Percentiles rank a stretch among this genome's conserved stretches.
Evolutionary conservation across 2,797 vertebrate species (phyloP).

Genomic region (Sparus aurata): DNA sequence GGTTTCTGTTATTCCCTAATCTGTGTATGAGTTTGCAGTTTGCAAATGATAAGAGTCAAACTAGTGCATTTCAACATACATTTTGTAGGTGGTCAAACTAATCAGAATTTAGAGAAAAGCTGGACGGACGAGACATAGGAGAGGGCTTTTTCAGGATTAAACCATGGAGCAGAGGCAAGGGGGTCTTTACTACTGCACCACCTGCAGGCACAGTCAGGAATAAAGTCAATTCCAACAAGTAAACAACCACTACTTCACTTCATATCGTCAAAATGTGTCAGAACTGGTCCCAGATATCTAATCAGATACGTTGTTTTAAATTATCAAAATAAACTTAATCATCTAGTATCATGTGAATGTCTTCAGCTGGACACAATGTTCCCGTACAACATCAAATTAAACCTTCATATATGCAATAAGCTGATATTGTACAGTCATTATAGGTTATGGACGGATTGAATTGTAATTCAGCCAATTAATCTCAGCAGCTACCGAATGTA

Average conservation of each 20-base stretch:
- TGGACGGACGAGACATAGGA: neutral
- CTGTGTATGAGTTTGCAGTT: neutral
- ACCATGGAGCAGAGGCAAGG: neutral
- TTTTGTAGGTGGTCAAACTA: neutral
- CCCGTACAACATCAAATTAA: slow-evolving; percentile 8
- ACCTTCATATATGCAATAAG: slow-evolving; percentile 39
- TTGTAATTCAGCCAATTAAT: slow-evolving; percentile 51
- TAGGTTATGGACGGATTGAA: slow-evolving; percentile 31
- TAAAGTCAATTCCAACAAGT: neutral
- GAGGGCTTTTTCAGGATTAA: neutral
- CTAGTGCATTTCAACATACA: neutral
- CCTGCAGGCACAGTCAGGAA: slow-evolving; percentile 7
- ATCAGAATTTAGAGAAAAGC: neutral
- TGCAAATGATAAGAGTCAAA: neutral
- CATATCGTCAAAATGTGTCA: neutral
- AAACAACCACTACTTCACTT: neutral
- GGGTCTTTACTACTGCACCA: slow-evolving; percentile 3
- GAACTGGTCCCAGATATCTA: neutral
- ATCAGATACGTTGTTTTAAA: neutral
- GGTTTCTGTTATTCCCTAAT: neutral
- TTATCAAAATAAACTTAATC: neutral
- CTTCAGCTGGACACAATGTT: neutral
- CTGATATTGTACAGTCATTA: slow-evolving; percentile 33
- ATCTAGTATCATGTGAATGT: neutral
- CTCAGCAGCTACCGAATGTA: slow-evolving; percentile 35